phyloP scores from a whole-genome alignment of 2,113 vertebrate species.

The Xiphorhynchus elegans region DNA sequence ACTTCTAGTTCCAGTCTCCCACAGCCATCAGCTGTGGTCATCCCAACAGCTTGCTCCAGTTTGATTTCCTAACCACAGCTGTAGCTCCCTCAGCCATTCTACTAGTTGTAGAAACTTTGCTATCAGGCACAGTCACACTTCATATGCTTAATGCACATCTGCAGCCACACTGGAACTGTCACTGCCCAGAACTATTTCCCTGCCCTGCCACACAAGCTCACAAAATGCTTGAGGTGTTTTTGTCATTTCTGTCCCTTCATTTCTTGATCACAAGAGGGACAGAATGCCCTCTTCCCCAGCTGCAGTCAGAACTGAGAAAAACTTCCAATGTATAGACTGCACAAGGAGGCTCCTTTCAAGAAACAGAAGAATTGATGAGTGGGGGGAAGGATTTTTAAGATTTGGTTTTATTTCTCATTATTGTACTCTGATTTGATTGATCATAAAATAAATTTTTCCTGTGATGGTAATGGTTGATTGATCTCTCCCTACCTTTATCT shows the following conservation, averaged over 20 bases:
- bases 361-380: background rate
- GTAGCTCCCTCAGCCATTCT: background rate
- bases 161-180: background rate
- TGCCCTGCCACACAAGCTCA: background rate
- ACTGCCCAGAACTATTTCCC: background rate
- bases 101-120: background rate
- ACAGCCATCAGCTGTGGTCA: background rate
- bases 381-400: background rate
- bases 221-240: background rate
- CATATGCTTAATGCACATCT: background rate
- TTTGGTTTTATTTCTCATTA: background rate
- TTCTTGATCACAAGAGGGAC: background rate
- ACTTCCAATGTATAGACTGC: background rate
- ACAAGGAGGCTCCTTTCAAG: background rate
- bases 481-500: background rate
- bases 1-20: background rate
- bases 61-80: background rate
- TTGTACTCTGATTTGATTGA: background rate
- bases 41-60: background rate
- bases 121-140: background rate
- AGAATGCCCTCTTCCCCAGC: background rate
- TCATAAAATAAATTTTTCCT: background rate
- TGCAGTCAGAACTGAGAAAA: background rate
- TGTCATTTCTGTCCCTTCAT: background rate
- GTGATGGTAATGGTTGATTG: fast-evolving